phyloP scores from a whole-genome alignment of 1,140 invertebrate species.

The Meteorus sp. region DNA sequence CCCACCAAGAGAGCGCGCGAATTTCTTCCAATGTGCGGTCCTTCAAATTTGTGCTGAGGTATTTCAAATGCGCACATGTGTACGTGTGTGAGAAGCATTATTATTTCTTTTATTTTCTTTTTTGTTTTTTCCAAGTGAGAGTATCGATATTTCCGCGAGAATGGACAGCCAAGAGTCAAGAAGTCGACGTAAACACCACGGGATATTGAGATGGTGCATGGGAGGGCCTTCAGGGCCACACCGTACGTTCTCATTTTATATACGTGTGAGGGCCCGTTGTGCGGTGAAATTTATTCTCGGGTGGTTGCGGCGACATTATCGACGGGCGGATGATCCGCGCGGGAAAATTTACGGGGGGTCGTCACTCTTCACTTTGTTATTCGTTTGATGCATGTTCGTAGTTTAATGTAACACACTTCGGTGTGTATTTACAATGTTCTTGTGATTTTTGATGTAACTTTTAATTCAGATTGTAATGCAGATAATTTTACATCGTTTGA shows the following conservation, averaged over 20 bases:
- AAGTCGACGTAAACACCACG: constrained; percentile 24
- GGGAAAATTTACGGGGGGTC: constrained; percentile 46
- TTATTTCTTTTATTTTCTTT: constrained; percentile 9
- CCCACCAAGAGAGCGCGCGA: constrained; percentile 36
- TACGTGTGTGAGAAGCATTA: neutral
- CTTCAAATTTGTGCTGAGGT: neutral
- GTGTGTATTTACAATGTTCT: no score
- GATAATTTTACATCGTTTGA: no score
- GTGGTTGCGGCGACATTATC: no score
- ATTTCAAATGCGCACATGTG: neutral
- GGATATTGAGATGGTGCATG: constrained; percentile 25
- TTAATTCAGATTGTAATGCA: no score
- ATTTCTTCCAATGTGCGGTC: no score
- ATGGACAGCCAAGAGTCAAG: constrained; percentile 38
- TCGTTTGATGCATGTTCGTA: neutral
- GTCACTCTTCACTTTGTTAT: constrained; percentile 30
- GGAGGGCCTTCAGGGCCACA: constrained; percentile 17
- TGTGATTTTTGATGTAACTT: no score
- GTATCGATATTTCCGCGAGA: constrained; percentile 53
- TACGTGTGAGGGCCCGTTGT: constrained; percentile 26
- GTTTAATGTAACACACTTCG: no score
- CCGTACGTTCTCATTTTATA: constrained; percentile 22
- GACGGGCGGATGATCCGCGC: constrained; percentile 47
- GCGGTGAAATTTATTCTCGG: no score
- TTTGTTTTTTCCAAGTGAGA: constrained; percentile 33